phyloP scores from a whole-genome alignment of 2,797 vertebrate species.

The Lacerta agilis region DNA sequence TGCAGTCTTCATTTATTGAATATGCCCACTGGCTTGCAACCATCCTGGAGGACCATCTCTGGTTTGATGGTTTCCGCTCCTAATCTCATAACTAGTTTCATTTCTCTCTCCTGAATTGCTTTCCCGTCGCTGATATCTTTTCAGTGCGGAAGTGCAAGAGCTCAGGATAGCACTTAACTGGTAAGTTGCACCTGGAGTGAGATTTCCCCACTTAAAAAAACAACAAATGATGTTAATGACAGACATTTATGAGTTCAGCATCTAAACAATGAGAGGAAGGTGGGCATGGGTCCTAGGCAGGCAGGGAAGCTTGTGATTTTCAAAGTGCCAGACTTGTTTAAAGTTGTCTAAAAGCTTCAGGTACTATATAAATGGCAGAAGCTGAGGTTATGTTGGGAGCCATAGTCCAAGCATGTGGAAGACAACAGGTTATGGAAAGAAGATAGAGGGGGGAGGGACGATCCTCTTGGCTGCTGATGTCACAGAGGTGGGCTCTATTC shows the following conservation, averaged over 20 bases:
- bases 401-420: no score
- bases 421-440: not conserved
- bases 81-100: not conserved
- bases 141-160: not conserved
- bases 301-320: not conserved
- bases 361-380: not conserved
- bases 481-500: not conserved
- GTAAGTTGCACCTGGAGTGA: conserved; percentile 1
- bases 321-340: not conserved
- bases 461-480: no score
- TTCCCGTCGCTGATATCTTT: conserved; percentile 6
- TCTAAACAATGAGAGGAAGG: not conserved
- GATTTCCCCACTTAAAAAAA: not conserved
- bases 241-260: not conserved
- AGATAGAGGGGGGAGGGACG: not conserved
- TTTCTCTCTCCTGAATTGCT: conserved; percentile 22
- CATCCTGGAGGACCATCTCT: conserved; percentile 16
- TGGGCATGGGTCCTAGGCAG: no score
- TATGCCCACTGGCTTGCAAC: conserved; percentile 4
- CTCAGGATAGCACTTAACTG: not conserved
- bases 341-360: not conserved
- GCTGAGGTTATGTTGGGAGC: not conserved
- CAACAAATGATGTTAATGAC: not conserved
- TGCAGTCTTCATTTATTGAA: not conserved
- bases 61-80: not conserved